Conservation (phyloP, 2,888 invertebrate species). For the Poecilobothrus nobilitatus region DNA sequence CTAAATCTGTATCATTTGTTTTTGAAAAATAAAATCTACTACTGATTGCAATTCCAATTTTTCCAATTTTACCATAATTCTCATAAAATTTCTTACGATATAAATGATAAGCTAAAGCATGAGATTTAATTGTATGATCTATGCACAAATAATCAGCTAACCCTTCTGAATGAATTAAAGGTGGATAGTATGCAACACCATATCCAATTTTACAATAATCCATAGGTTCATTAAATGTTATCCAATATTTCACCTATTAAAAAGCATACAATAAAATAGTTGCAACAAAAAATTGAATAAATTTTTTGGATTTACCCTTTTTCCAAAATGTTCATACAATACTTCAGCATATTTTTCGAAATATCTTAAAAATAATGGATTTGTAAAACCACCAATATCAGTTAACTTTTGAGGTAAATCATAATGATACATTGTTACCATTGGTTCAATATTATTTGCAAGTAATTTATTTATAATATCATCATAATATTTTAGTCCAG, state of each 20-base stretch:
- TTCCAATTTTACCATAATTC: constrained; percentile 32
- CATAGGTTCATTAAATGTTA: constrained; percentile 52
- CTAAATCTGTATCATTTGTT: constrained; percentile 23
- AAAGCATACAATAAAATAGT: too few species aligned
- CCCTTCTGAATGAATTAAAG: constrained; percentile 42
- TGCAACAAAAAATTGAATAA: background rate
- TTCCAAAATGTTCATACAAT: constrained; percentile 44
- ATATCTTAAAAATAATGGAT: constrained; percentile 44
- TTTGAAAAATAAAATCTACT: constrained; percentile 30
- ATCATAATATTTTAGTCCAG: constrained; percentile 57
- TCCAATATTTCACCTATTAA: constrained; percentile 48
- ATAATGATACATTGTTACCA: constrained; percentile 52
- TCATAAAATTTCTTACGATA: constrained; percentile 42
- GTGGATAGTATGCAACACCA: constrained; percentile 39
- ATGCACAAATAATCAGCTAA: constrained; percentile 47
- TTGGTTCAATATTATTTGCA: constrained; percentile 52
- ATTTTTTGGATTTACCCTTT: constrained; percentile 35
- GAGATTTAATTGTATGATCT: constrained; percentile 47
- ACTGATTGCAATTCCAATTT: constrained; percentile 32
- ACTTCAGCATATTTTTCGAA: constrained; percentile 48
- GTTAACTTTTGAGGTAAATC: constrained; percentile 49
- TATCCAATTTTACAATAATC: constrained; percentile 46
- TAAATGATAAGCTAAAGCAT: constrained; percentile 45
- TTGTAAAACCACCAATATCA: constrained; percentile 48
- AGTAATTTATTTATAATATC: constrained; percentile 54